Conservation (phyloP, 2,113 vertebrate genomes). For the Illadopsis cleaveri region DNA sequence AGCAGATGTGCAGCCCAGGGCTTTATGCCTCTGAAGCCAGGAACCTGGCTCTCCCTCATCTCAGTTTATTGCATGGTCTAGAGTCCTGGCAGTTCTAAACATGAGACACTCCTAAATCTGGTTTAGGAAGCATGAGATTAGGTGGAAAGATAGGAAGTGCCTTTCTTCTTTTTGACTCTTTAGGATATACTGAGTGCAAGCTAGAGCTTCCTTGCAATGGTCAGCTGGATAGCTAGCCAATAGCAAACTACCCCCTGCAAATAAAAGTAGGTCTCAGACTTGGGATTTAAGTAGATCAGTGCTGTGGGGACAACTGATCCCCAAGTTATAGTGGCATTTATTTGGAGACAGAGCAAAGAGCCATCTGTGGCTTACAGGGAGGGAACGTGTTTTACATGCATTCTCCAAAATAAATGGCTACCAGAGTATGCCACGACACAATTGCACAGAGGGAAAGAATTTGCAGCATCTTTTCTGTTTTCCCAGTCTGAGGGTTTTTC, state of each 20-base stretch:
- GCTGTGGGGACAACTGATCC: not conserved
- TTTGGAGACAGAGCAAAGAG: not conserved
- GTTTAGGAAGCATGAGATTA: not conserved
- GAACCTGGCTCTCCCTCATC: not conserved
- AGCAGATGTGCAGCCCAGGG: not conserved
- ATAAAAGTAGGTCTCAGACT: not conserved
- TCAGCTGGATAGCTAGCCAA: not conserved
- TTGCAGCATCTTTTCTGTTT: not conserved
- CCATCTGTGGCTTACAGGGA: not conserved
- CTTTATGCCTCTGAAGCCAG: not conserved
- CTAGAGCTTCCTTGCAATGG: not conserved
- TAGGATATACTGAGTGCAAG: not conserved
- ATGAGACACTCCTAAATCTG: not conserved
- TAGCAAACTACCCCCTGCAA: not conserved
- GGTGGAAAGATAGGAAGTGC: not conserved
- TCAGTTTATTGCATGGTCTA: not conserved
- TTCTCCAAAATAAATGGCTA: not conserved
- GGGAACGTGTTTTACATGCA: not conserved
- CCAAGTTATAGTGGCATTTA: not conserved
- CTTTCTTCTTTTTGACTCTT: not conserved
- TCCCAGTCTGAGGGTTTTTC: not conserved
- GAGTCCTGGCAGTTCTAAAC: not conserved
- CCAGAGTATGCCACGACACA: not conserved
- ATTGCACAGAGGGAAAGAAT: not conserved
- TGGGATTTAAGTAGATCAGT: not conserved